Base-by-base conservation (phyloP, 2,797 vertebrate genomes). In the Gephyroberyx darwinii region DNA sequence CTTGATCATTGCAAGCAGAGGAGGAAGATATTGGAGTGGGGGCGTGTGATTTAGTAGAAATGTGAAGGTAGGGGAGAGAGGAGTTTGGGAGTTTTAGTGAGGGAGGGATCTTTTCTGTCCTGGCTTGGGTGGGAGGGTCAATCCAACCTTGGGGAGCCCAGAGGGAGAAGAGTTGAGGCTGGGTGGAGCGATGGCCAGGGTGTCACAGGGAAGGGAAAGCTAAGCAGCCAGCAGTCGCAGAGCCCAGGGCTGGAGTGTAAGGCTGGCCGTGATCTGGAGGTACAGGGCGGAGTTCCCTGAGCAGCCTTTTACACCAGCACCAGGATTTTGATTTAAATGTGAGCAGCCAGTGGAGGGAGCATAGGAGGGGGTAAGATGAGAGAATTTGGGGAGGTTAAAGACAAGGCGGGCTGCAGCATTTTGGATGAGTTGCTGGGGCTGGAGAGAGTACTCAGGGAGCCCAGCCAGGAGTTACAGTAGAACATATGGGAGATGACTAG, bases 391-490 rank as follows among this genome's bases (percentile, higher is more conserved):
- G 61, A 77, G 22, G 62, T 56, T 33, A 37, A 68, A 59, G 48
- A 52, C 0, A 2, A 54, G 54, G 33, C 41, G 63, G 59, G 22
- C 37, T 69, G 20, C 19, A 26, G 37, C 22, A 30, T 33, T 77
- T 65, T 66, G 59, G 79, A 84, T 56, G 62, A 73, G 3, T 51
- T 61, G 52, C 45, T 26, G 50, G 13, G 33, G 51, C 62, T 55
- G 17, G 5, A 70, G 35, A 65, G 51, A 73, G 63, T 58, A 3
- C 33, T 35, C 33, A 6, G 8, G 39, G 82, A 59, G 55, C 60
- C 81, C 17, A 71, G 75, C 75, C 77, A 82, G 81, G 35, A 73
- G 26, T 75, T 54, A 70, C 54, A 78, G 52, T 78, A n/a, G 30
- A 45, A 17, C 60, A 30, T 35, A 52, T 16, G 37, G 37, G 37